These are phyloP conservation scores for Pycnomerus fuliginosus DNA, from an alignment of 2,888 invertebrate genomes.

Conservation along the genomic window DNA sequence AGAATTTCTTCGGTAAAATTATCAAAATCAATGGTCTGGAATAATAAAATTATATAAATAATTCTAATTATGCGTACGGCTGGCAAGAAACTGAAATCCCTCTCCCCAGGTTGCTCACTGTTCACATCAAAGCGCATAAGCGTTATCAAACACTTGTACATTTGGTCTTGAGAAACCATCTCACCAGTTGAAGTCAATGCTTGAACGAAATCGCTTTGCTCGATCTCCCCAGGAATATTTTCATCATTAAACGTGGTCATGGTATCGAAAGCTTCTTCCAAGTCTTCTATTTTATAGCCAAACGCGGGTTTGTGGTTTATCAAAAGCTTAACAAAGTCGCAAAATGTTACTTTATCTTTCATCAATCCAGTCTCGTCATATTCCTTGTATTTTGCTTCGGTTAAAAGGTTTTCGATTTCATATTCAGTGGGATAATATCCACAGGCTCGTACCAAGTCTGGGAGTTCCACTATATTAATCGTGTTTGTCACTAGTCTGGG, in stretches of 20 bases:
- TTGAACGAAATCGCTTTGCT: conserved; percentile 34
- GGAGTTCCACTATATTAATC: conserved; percentile 66
- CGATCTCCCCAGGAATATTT: conserved; percentile 23
- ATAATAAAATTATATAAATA: conserved; percentile 12
- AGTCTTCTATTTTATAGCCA: conserved; percentile 53
- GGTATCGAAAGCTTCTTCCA: conserved; percentile 56
- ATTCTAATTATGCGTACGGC: conserved; percentile 30
- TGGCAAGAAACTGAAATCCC: conserved; percentile 39
- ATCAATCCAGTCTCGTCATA: conserved; percentile 52
- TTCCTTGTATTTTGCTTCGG: conserved; percentile 59
- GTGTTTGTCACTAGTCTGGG: conserved; percentile 61
- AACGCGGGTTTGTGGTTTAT: conserved; percentile 66
- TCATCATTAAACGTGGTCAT: conserved; percentile 32
- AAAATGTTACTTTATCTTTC: conserved; percentile 63
- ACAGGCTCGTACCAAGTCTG: conserved; percentile 72
- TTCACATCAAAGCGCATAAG: conserved; percentile 29
- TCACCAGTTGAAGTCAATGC: conserved; percentile 35
- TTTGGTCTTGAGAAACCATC: conserved; percentile 29
- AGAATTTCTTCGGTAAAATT: conserved; percentile 54
- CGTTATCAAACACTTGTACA: conserved; percentile 37
- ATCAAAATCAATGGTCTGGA: conserved; percentile 53
- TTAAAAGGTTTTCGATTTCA: conserved; percentile 65
- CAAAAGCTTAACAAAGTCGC: conserved; percentile 65
- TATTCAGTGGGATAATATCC: conserved; percentile 75
- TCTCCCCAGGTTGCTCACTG: conserved; percentile 19